A percentile compares a stretch with the other conserved stretches of the same genome.
Evolutionary conservation across 2,113 vertebrate species (phyloP).

Genomic region (Pterophyllum scalare): DNA sequence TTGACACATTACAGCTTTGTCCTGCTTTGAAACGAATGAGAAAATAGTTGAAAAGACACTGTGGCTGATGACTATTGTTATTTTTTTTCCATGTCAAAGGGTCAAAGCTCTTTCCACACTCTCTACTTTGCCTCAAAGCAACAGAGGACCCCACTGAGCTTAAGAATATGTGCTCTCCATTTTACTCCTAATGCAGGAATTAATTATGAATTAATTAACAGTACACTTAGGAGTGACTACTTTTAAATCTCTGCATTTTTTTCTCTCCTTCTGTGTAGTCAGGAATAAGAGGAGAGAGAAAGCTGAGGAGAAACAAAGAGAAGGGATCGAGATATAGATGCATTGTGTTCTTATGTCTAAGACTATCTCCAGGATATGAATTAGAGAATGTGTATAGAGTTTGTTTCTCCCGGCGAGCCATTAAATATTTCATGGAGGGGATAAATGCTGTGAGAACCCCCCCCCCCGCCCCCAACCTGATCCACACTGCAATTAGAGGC

Average conservation of each 20-base stretch:
- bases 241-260: slow-evolving; percentile 39
- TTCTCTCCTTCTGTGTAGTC: slow-evolving; percentile 47
- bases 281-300: slow-evolving; percentile 44
- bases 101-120: slow-evolving; percentile 56
- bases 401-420: slow-evolving; percentile 76
- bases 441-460: slow-evolving; percentile 72
- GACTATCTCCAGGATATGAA: slow-evolving; percentile 77
- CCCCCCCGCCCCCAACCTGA: slow-evolving; percentile 63
- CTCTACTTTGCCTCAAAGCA: slow-evolving; percentile 62
- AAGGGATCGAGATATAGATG: slow-evolving; percentile 57
- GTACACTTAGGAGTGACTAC: slow-evolving; percentile 66
- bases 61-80: slow-evolving; percentile 48
- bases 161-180: slow-evolving; percentile 64
- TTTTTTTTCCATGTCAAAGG: slow-evolving; percentile 42
- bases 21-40: slow-evolving; percentile 25
- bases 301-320: slow-evolving; percentile 62
- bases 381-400: slow-evolving; percentile 75
- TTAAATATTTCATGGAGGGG: slow-evolving; percentile 84
- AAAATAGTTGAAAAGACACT: slow-evolving; percentile 39
- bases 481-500: slow-evolving; percentile 76
- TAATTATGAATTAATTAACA: slow-evolving; percentile 80
- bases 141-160: slow-evolving; percentile 65
- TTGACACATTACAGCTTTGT: not conserved
- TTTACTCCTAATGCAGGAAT: slow-evolving; percentile 72
- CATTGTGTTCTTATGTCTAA: slow-evolving; percentile 51